These are phyloP conservation scores for Tonatia bakeri DNA, from an alignment of 2,113 vertebrate genomes.

Conservation along the genomic window DNA sequence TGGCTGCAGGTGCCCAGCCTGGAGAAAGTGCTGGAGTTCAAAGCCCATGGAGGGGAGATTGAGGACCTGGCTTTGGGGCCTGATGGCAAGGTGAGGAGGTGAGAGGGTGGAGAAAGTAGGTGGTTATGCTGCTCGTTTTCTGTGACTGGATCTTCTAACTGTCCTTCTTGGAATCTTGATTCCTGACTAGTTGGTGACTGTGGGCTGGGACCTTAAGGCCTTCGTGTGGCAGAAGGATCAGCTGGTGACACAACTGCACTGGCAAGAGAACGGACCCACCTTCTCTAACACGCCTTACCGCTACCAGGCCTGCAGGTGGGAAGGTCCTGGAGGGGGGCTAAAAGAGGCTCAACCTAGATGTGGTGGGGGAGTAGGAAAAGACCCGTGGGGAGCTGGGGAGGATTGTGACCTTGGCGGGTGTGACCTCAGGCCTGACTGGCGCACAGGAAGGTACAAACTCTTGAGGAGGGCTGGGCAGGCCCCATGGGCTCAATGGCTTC, in stretches of 20 bases:
- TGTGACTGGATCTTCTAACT: slow-evolving; percentile 11
- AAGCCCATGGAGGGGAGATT: slow-evolving; percentile 91
- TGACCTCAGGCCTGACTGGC: neutral
- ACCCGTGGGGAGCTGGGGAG: neutral
- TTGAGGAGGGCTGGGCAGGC: neutral
- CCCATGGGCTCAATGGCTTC: neutral
- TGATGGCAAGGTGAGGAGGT: slow-evolving; percentile 88
- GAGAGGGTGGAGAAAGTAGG: neutral
- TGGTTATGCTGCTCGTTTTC: neutral
- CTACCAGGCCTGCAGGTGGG: slow-evolving; percentile 93
- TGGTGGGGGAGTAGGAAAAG: neutral
- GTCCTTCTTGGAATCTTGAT: slow-evolving; percentile 45
- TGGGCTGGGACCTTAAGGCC: slow-evolving; percentile 90
- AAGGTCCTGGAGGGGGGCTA: neutral
- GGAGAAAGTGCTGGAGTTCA: slow-evolving; percentile 90
- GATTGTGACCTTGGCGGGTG: neutral
- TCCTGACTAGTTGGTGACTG: slow-evolving; percentile 87
- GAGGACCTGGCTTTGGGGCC: slow-evolving; percentile 91
- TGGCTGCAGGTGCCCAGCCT: slow-evolving; percentile 88
- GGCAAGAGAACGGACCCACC: slow-evolving; percentile 89
- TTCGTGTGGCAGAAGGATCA: slow-evolving; percentile 92
- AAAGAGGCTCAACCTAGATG: neutral
- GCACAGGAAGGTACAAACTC: neutral
- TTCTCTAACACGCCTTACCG: slow-evolving; percentile 88
- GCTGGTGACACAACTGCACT: slow-evolving; percentile 85